Conservation (phyloP, 2,797 vertebrate genomes). For the Mormyrus proboscirostris region DNA sequence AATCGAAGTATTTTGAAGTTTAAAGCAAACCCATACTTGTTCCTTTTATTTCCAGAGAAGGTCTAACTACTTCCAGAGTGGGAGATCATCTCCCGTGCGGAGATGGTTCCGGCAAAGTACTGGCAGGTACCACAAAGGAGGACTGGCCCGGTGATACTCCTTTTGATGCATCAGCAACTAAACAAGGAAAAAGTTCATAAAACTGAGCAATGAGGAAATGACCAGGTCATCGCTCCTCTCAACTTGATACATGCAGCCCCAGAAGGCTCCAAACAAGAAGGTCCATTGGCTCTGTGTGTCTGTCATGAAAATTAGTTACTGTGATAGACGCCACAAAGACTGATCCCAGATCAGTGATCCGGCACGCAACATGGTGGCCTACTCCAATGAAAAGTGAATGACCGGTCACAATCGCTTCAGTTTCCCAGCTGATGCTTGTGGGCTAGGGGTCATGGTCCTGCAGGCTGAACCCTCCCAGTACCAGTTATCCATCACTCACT, state of each 20-base stretch:
- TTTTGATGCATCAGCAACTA: not conserved
- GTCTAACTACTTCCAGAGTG: not conserved
- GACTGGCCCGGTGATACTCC: not conserved
- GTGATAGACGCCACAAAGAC: not conserved
- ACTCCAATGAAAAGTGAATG: not conserved
- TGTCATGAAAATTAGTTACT: not conserved
- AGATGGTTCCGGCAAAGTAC: not conserved
- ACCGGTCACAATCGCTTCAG: not conserved
- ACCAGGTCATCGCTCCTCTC: not conserved
- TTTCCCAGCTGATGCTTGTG: not conserved
- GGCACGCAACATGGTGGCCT: not conserved
- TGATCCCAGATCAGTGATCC: not conserved
- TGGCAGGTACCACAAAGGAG: not conserved
- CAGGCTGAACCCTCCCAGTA: not conserved
- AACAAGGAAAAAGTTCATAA: not conserved
- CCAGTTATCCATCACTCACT: not conserved
- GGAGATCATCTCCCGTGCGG: not conserved
- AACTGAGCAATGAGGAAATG: not conserved
- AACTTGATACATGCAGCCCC: not conserved
- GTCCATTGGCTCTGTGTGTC: not conserved
- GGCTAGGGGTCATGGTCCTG: not conserved
- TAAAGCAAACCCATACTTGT: not conserved
- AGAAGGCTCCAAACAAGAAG: not conserved
- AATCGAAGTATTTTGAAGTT: not conserved
- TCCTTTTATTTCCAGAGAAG: not conserved